Evolutionary conservation across 1,140 invertebrate species (phyloP).

Genomic region (Pissodes strobi): DNA sequence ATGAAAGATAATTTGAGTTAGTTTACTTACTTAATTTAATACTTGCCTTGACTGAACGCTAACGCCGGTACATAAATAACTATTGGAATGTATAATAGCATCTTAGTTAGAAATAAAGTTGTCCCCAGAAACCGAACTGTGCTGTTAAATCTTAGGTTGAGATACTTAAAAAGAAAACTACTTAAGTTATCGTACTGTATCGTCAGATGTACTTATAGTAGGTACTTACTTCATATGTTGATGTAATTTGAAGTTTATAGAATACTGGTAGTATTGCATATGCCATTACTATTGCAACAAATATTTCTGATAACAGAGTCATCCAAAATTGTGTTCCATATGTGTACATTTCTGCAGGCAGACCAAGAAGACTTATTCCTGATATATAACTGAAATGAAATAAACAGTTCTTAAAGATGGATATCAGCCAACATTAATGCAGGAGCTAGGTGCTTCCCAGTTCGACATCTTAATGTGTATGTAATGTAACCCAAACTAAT

Average conservation of each 20-base stretch:
- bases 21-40: conserved; percentile 5
- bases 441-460: no score
- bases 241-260: conserved; percentile 80
- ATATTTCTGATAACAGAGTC: conserved; percentile 67
- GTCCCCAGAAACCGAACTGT: conserved; percentile 68
- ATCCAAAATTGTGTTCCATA: conserved; percentile 82
- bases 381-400: no score
- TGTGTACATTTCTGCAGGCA: conserved; percentile 89
- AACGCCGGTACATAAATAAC: conserved; percentile 89
- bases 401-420: no score
- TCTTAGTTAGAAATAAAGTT: conserved; percentile 66
- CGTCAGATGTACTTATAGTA: no score
- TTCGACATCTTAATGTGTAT: no score
- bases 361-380: conserved; percentile 86
- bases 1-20: no score
- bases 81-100: conserved; percentile 83
- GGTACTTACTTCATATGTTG: conserved; percentile 76
- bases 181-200: conserved; percentile 7
- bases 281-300: conserved; percentile 74
- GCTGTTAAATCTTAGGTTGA: conserved; percentile 70
- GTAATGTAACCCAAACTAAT: no score
- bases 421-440: no score
- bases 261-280: conserved; percentile 84
- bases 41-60: conserved; percentile 82
- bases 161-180: conserved; percentile 64